These are phyloP conservation scores for Propithecus deckenii DNA, from an alignment of 2,797 vertebrate species.

Conservation along the genomic window DNA sequence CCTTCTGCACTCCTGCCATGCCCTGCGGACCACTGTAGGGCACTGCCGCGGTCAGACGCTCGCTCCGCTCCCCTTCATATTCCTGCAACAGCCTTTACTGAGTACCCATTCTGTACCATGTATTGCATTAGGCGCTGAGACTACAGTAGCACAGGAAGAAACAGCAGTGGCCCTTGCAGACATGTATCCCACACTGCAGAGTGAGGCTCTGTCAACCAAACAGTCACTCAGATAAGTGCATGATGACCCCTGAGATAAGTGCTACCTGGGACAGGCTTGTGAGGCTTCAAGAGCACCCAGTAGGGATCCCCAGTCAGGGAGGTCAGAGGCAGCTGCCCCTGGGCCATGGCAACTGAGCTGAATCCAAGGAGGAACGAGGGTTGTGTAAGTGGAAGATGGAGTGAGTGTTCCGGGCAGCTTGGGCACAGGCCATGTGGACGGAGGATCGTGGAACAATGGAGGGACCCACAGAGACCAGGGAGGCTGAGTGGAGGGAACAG, in stretches of 20 bases:
- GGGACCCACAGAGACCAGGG: not conserved
- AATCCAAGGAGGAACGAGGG: not conserved
- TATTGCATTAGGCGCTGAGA: not conserved
- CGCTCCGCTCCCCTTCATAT: not conserved
- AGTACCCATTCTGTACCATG: no score
- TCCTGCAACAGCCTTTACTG: not conserved
- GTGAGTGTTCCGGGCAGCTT: not conserved
- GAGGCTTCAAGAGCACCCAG: not conserved
- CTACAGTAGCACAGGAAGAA: not conserved
- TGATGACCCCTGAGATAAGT: not conserved
- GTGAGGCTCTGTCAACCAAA: not conserved
- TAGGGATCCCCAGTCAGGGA: not conserved
- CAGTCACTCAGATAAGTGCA: not conserved
- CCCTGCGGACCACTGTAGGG: not conserved
- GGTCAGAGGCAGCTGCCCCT: not conserved
- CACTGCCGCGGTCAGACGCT: not conserved
- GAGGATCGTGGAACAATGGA: not conserved
- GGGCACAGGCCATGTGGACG: not conserved
- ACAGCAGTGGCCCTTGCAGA: not conserved
- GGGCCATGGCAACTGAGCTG: not conserved
- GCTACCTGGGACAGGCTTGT: accelerated
- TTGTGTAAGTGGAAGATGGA: not conserved
- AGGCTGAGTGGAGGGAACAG: not conserved
- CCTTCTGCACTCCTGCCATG: not conserved
- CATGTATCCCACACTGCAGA: not conserved